Conservation (phyloP, 2,797 vertebrate species). For the Chloroceryle inda region DNA sequence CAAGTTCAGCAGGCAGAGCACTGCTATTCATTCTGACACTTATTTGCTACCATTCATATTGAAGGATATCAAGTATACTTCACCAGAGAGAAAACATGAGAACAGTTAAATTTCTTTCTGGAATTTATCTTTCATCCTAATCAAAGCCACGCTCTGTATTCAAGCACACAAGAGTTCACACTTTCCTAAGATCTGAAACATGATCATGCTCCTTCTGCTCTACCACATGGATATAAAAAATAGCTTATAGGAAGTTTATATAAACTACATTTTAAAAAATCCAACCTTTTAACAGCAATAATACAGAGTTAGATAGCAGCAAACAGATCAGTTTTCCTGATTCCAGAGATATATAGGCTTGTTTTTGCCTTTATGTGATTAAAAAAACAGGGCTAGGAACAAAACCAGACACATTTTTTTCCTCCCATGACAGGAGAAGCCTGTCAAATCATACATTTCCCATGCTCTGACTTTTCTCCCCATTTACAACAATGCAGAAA, state of each 20-base stretch:
- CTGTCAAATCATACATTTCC: neutral
- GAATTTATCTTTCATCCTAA: neutral
- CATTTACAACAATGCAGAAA: neutral
- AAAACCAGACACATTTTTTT: neutral
- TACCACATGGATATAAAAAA: neutral
- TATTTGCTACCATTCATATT: neutral
- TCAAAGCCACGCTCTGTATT: neutral
- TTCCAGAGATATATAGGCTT: neutral
- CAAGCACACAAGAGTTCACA: neutral
- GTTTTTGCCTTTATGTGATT: neutral
- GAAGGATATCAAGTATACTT: neutral
- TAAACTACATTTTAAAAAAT: neutral
- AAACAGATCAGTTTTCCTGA: neutral
- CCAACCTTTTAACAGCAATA: neutral
- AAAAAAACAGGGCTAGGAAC: neutral
- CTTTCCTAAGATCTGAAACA: neutral
- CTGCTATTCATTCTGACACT: neutral
- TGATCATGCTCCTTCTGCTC: neutral
- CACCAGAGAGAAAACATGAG: neutral
- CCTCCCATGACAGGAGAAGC: neutral
- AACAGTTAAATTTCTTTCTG: neutral
- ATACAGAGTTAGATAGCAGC: neutral
- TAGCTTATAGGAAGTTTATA: neutral
- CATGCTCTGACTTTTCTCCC: neutral
- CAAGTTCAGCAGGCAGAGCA: neutral